These are phyloP conservation scores for Lepilemur septentrionalis DNA, from an alignment of 2,797 vertebrate species.

Conservation along the genomic window DNA sequence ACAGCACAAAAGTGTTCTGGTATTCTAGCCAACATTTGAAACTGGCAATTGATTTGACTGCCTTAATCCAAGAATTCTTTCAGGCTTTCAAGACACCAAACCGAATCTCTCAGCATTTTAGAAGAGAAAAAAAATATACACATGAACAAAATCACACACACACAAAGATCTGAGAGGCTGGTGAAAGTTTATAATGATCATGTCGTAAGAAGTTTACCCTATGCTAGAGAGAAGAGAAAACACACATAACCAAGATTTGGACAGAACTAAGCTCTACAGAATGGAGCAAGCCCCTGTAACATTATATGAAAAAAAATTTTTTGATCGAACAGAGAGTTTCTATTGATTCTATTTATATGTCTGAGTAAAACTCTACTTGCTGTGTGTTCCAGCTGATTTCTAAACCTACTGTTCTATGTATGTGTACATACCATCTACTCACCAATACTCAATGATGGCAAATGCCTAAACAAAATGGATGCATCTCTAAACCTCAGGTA, in stretches of 20 bases:
- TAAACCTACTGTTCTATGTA: not conserved
- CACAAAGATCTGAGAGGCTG: not conserved
- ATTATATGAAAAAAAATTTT: not conserved
- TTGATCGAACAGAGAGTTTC: not conserved
- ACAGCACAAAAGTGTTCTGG: not conserved
- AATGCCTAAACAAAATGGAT: not conserved
- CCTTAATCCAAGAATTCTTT: conserved; percentile 54
- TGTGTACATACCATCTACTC: not conserved
- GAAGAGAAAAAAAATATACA: not conserved
- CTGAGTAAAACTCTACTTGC: not conserved
- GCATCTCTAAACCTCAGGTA: not conserved
- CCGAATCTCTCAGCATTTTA: conserved; percentile 22
- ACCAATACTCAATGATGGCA: not conserved
- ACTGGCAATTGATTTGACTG: not conserved
- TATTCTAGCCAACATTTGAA: conserved; percentile 26
- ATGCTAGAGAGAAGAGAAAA: not conserved
- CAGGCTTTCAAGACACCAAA: conserved; percentile 45
- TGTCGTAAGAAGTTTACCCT: not conserved
- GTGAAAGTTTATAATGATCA: not conserved
- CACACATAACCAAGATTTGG: not conserved
- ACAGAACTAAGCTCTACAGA: not conserved
- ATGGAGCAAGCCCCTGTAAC: not conserved
- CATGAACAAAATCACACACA: not conserved
- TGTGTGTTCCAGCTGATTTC: not conserved
- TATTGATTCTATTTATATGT: not conserved